Percentiles rank a stretch among this genome's conserved stretches.
phyloP scores from a whole-genome alignment of 2,888 invertebrate genomes.

The Yponomeuta malinellus region DNA sequence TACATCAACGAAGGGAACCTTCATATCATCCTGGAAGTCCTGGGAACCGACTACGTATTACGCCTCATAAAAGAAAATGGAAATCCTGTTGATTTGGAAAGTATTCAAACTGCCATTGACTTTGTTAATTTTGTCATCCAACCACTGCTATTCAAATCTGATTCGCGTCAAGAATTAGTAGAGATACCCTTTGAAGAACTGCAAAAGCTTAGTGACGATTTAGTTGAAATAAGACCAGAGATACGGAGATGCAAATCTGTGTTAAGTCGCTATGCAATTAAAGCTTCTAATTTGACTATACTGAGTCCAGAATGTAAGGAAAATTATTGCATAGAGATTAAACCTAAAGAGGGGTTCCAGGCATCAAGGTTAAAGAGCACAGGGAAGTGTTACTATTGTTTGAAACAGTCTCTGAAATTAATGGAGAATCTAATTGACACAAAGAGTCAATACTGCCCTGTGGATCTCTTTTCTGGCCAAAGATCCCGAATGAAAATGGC shows the following conservation, averaged over 20 bases:
- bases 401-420: conserved; percentile 75
- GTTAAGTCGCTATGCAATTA: conserved; percentile 58
- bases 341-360: conserved; percentile 80
- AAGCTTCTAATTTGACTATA: conserved; percentile 59
- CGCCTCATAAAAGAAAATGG: conserved; percentile 57
- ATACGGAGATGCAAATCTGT: conserved; percentile 57
- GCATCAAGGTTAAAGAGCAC: conserved; percentile 42
- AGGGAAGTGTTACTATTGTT: conserved; percentile 73
- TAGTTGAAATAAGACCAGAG: conserved; percentile 46
- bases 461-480: conserved; percentile 82
- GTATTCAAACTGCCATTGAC: conserved; percentile 34
- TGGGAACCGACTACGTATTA: conserved; percentile 58
- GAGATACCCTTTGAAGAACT: conserved; percentile 47
- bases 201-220: conserved; percentile 34
- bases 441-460: conserved; percentile 80
- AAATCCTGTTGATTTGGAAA: conserved; percentile 23
- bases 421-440: conserved; percentile 64
- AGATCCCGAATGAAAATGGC: conserved; percentile 72
- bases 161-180: conserved; percentile 45
- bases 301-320: conserved; percentile 33
- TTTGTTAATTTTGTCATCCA: conserved; percentile 57
- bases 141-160: conserved; percentile 39
- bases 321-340: conserved; percentile 78
- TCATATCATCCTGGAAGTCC: conserved; percentile 70
- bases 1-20: conserved; percentile 77